Percentiles rank a stretch among this genome's conserved stretches.
Conservation (phyloP, 2,888 invertebrate species). For the Pseudococcus viburni region DNA sequence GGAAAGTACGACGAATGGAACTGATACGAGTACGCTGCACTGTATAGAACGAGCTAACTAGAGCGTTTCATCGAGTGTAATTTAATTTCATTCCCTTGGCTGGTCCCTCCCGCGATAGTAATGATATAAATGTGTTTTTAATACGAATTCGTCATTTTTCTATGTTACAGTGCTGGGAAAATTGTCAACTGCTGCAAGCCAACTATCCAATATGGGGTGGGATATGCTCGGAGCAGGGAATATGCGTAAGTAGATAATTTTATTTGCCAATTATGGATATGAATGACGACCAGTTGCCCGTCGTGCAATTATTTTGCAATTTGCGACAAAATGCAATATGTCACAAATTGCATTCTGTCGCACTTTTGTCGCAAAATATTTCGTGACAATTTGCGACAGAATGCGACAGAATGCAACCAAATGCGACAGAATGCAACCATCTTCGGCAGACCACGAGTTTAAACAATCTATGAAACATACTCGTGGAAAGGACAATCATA, state of each 20-base stretch:
- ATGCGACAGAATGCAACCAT: too few relatives aligned
- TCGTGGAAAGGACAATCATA: too few relatives aligned
- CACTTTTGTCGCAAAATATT: too few relatives aligned
- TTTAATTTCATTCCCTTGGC: not conserved
- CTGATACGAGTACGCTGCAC: too few relatives aligned
- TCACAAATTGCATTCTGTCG: too few relatives aligned
- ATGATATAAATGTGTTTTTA: not conserved
- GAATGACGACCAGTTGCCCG: too few relatives aligned
- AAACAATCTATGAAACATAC: too few relatives aligned
- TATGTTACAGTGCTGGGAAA: conserved; percentile 67
- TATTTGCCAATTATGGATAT: not conserved
- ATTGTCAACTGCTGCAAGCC: conserved; percentile 66
- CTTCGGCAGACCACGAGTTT: too few relatives aligned
- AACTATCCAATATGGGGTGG: conserved; percentile 65
- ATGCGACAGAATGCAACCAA: too few relatives aligned
- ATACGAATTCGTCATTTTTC: not conserved
- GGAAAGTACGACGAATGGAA: not conserved
- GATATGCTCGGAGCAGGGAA: conserved; percentile 63
- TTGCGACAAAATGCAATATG: too few relatives aligned
- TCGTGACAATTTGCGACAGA: too few relatives aligned
- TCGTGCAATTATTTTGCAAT: too few relatives aligned
- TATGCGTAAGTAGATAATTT: conserved; percentile 67
- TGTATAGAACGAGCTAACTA: not conserved
- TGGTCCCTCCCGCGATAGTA: not conserved
- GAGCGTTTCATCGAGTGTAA: not conserved